These are phyloP conservation scores for Notiomystis cincta DNA, from an alignment of 2,113 vertebrate species.

Conservation along the genomic window DNA sequence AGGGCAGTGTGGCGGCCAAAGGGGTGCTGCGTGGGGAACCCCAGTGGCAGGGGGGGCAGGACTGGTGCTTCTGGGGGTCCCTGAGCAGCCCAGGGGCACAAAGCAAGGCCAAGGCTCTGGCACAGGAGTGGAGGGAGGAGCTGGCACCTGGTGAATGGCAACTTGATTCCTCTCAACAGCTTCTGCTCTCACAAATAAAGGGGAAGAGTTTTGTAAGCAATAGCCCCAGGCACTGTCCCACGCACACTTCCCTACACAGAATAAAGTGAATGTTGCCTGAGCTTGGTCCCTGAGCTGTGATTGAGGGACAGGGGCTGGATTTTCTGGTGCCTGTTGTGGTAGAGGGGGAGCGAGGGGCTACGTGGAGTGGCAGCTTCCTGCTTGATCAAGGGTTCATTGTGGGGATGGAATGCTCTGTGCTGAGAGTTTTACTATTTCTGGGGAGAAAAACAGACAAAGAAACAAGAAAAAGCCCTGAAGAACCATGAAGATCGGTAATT, in stretches of 20 bases:
- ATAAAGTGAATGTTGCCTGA: background rate
- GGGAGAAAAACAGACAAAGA: constrained; percentile 41
- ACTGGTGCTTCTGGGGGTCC: background rate
- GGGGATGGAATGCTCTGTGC: constrained; percentile 16
- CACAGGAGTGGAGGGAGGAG: background rate
- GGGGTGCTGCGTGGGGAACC: background rate
- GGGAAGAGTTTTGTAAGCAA: background rate
- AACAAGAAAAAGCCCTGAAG: constrained; percentile 28
- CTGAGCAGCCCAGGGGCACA: background rate
- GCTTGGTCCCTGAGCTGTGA: background rate
- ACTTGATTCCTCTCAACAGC: background rate
- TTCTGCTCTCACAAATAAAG: background rate
- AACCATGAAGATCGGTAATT: constrained; percentile 77
- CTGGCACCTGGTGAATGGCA: background rate
- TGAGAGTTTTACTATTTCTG: background rate
- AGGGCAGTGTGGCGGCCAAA: background rate
- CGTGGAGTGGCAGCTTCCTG: background rate
- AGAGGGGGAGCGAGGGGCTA: constrained; percentile 7
- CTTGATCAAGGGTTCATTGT: background rate
- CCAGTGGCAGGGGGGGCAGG: background rate
- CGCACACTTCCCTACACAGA: background rate
- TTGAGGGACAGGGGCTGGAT: background rate
- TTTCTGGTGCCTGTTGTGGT: background rate
- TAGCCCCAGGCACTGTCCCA: background rate
- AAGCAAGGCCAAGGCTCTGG: background rate